Evolutionary conservation across 2,797 vertebrate genomes (phyloP).

Genomic region (Sebastes baramenuke): DNA sequence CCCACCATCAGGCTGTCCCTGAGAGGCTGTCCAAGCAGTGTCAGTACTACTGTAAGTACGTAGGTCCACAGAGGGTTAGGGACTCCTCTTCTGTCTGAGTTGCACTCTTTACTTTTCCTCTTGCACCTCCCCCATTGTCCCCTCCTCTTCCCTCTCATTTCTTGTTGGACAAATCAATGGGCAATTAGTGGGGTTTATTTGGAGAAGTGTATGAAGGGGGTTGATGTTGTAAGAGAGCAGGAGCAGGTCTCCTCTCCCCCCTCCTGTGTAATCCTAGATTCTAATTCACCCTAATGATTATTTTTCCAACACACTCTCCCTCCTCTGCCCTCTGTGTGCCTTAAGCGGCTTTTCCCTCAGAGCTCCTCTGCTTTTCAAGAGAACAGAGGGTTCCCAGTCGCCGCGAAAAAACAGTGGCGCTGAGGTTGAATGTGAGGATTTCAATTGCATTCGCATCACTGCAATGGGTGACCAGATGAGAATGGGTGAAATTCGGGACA

Average conservation of each 20-base stretch:
- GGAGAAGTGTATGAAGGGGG: slow-evolving; percentile 44
- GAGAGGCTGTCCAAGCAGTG: slow-evolving; percentile 8
- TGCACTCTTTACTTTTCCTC: background rate
- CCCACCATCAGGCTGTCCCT: slow-evolving; percentile 7
- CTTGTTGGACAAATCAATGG: slow-evolving; percentile 51
- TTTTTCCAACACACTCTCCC: slow-evolving; percentile 71
- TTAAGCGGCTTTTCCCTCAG: slow-evolving; percentile 59
- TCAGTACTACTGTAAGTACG: slow-evolving; percentile 3
- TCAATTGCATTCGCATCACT: slow-evolving; percentile 27
- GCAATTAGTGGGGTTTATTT: slow-evolving; percentile 77
- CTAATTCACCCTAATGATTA: slow-evolving; percentile 81
- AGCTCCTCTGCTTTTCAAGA: slow-evolving; percentile 57
- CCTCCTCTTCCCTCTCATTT: slow-evolving; percentile 23
- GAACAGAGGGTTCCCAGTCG: slow-evolving; percentile 52
- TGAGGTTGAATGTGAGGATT: slow-evolving; percentile 36
- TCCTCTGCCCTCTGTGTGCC: slow-evolving; percentile 56
- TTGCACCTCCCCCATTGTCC: background rate
- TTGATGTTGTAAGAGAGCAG: slow-evolving; percentile 53
- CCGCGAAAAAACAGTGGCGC: slow-evolving; percentile 9
- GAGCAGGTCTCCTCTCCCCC: slow-evolving; percentile 41
- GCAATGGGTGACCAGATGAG: background rate
- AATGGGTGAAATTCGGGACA: background rate
- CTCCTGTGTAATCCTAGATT: slow-evolving; percentile 73
- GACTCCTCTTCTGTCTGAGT: slow-evolving; percentile 3
- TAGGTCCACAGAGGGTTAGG: slow-evolving; percentile 12